Percentiles rank a stretch among this genome's conserved stretches.
Conservation (phyloP, 2,888 invertebrate genomes). For the Cantharis rufa region DNA sequence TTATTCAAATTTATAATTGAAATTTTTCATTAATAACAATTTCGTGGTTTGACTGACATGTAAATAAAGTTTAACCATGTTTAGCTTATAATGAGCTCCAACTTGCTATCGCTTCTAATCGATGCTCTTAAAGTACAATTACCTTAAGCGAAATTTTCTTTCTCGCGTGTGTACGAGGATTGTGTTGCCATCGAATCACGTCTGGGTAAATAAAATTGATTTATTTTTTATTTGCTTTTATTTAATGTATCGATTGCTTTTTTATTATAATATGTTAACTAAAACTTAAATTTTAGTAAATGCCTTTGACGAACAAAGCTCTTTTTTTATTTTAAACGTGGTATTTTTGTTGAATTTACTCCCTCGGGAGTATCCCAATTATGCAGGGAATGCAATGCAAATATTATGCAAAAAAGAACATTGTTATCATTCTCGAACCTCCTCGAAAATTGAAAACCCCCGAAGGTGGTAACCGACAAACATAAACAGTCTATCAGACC, state of each 20-base stretch:
- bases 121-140: not conserved
- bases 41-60: slow-evolving; percentile 10
- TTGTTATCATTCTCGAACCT: too few species aligned
- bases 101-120: not conserved
- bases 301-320: too few species aligned
- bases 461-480: too few species aligned
- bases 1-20: slow-evolving; percentile 19
- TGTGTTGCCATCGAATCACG: not conserved
- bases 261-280: too few species aligned
- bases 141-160: not conserved
- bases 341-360: too few species aligned
- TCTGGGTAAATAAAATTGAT: not conserved
- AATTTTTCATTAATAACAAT: slow-evolving; percentile 10
- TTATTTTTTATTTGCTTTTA: not conserved
- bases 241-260: not conserved
- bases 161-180: not conserved
- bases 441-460: too few species aligned
- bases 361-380: too few species aligned
- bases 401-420: too few species aligned
- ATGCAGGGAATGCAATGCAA: too few species aligned
- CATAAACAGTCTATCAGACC: too few species aligned
- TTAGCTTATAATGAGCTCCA: slow-evolving; percentile 15
- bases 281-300: too few species aligned
- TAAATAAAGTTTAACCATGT: slow-evolving; percentile 6
- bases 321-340: too few species aligned